Conservation (phyloP, 2,113 vertebrate genomes). For the Rhynchomys soricoides region DNA sequence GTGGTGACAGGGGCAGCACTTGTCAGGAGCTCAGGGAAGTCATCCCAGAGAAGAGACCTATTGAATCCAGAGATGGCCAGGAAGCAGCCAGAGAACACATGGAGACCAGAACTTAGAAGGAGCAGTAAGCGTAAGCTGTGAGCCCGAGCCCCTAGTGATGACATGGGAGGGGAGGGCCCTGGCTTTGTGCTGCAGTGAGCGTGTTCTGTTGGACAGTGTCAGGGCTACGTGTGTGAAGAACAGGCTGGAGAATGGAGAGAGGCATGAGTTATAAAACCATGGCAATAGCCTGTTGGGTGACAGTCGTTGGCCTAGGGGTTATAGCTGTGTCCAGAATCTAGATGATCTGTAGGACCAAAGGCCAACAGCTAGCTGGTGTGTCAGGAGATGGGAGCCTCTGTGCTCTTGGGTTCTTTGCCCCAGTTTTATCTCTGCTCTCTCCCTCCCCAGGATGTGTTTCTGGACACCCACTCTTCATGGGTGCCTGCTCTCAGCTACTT, state of each 20-base stretch:
- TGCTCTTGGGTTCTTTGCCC: not conserved
- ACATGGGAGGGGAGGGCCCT: not conserved
- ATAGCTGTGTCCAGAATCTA: no score
- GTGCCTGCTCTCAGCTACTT: no score
- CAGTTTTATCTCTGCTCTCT: no score
- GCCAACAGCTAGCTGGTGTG: not conserved
- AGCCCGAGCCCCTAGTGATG: not conserved
- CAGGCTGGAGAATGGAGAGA: not conserved
- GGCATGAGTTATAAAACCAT: not conserved
- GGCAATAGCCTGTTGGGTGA: not conserved
- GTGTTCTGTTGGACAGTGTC: not conserved
- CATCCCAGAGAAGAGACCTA: not conserved
- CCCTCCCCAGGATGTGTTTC: not conserved
- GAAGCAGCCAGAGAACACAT: not conserved
- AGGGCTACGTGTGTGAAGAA: not conserved
- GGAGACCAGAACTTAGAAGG: not conserved
- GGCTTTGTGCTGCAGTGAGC: not conserved
- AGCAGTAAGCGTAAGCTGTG: not conserved
- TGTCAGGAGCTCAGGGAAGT: not conserved
- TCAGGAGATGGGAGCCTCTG: not conserved
- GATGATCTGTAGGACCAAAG: not conserved
- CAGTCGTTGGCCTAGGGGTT: not conserved
- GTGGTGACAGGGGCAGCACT: not conserved
- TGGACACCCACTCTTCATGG: no score
- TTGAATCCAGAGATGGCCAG: not conserved